phyloP scores from a whole-genome alignment of 2,797 vertebrate genomes.

The Florisuga fusca region DNA sequence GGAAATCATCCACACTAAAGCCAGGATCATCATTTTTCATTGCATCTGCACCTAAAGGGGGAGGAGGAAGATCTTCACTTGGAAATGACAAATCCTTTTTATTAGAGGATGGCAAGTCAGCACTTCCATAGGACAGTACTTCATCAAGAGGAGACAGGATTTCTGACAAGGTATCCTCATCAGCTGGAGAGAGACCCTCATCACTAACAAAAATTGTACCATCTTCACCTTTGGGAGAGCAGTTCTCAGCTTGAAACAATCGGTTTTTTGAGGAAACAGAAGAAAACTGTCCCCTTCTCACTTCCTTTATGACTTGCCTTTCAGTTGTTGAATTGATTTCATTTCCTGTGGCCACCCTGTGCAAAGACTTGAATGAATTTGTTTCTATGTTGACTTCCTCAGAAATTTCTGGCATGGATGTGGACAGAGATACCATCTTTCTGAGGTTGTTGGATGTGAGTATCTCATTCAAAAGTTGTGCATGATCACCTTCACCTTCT shows the following conservation, averaged over 20 bases:
- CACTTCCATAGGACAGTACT: constrained; percentile 78
- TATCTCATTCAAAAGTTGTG: neutral
- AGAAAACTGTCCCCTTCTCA: neutral
- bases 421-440: neutral
- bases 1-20: constrained; percentile 64
- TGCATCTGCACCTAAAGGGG: constrained; percentile 56
- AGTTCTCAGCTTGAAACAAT: neutral
- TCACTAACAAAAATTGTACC: neutral
- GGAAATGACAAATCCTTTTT: constrained; percentile 43
- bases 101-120: constrained; percentile 68
- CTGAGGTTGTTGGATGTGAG: neutral
- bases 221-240: neutral
- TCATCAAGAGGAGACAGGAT: constrained; percentile 78
- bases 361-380: neutral
- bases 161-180: constrained; percentile 62
- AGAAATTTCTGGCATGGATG: neutral
- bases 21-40: constrained; percentile 52
- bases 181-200: neutral
- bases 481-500: neutral
- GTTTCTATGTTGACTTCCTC: neutral
- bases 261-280: neutral
- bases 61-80: constrained; percentile 55
- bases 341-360: neutral
- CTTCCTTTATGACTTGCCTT: neutral
- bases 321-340: neutral